These are phyloP conservation scores for Torymus texanus DNA, from an alignment of 2,888 invertebrate genomes.

Conservation along the genomic window DNA sequence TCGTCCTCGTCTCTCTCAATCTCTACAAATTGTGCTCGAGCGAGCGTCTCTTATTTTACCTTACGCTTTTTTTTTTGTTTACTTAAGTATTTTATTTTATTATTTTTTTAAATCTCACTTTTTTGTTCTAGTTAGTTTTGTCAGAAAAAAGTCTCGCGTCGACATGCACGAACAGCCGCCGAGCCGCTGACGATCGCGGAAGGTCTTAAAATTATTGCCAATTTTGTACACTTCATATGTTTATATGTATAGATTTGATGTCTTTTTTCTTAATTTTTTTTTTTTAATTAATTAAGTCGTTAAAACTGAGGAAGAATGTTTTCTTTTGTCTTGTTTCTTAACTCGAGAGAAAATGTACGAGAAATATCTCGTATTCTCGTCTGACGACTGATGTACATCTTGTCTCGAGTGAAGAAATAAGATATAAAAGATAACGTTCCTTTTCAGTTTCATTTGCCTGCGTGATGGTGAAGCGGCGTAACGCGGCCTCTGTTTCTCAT, in stretches of 20 bases:
- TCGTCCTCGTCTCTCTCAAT: slow-evolving; percentile 2
- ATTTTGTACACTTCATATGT: slow-evolving; percentile 75
- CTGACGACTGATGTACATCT: slow-evolving; percentile 59
- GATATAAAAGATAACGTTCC: slow-evolving; percentile 60
- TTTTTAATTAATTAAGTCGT: slow-evolving; percentile 44
- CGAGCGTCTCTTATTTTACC: slow-evolving; percentile 1
- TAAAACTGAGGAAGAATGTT: slow-evolving; percentile 57
- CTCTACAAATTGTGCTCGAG: slow-evolving; percentile 3
- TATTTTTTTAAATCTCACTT: background rate
- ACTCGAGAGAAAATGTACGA: slow-evolving; percentile 59
- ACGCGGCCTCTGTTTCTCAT: too few species aligned
- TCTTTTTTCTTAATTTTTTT: slow-evolving; percentile 30
- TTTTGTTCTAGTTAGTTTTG: background rate
- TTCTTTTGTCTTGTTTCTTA: slow-evolving; percentile 62
- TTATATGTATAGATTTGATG: slow-evolving; percentile 53
- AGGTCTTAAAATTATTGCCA: slow-evolving; percentile 76
- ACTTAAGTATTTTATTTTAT: background rate
- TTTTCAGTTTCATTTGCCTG: slow-evolving; percentile 51
- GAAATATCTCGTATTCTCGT: slow-evolving; percentile 67
- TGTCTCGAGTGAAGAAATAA: slow-evolving; percentile 59
- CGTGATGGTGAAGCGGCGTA: too few species aligned
- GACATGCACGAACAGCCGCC: slow-evolving; percentile 26
- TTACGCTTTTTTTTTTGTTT: background rate
- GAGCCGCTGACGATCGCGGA: slow-evolving; percentile 70
- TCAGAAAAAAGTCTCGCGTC: background rate